These are phyloP conservation scores for Larimichthys crocea DNA, from an alignment of 2,113 vertebrate species.

Conservation along the genomic window DNA sequence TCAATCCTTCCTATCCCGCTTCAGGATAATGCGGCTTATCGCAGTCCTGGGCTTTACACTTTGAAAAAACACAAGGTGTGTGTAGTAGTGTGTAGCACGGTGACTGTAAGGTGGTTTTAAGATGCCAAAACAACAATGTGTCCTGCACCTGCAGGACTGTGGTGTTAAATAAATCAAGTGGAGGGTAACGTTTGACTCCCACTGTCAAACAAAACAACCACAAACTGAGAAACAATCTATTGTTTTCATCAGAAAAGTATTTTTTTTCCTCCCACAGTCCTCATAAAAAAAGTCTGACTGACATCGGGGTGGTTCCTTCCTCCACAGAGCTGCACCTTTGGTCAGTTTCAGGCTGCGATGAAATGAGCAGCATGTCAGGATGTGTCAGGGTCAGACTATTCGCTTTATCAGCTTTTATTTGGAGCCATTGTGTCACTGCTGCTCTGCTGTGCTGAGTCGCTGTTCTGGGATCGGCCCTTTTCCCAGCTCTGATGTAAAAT, in stretches of 20 bases:
- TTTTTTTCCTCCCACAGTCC: background rate
- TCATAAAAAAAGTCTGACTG: background rate
- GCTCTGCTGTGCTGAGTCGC: constrained; percentile 45
- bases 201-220: background rate
- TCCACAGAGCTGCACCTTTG: background rate
- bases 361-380: constrained; percentile 36
- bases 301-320: background rate
- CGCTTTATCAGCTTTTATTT: constrained; percentile 65
- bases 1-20: constrained; percentile 70
- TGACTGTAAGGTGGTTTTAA: background rate
- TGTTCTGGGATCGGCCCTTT: constrained; percentile 51
- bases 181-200: background rate
- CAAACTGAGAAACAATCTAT: background rate
- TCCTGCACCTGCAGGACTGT: background rate
- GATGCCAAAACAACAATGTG: background rate
- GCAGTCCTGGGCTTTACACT: constrained; percentile 62
- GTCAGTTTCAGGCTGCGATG: constrained; percentile 4
- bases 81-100: background rate
- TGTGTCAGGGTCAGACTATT: constrained; percentile 57
- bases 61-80: constrained; percentile 47
- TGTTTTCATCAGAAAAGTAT: background rate
- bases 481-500: constrained; percentile 43
- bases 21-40: constrained; percentile 83
- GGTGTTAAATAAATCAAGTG: background rate
- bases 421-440: constrained; percentile 46